These are phyloP conservation scores for Athalia rosae DNA, from an alignment of 2,888 invertebrate genomes.

Conservation along the genomic window DNA sequence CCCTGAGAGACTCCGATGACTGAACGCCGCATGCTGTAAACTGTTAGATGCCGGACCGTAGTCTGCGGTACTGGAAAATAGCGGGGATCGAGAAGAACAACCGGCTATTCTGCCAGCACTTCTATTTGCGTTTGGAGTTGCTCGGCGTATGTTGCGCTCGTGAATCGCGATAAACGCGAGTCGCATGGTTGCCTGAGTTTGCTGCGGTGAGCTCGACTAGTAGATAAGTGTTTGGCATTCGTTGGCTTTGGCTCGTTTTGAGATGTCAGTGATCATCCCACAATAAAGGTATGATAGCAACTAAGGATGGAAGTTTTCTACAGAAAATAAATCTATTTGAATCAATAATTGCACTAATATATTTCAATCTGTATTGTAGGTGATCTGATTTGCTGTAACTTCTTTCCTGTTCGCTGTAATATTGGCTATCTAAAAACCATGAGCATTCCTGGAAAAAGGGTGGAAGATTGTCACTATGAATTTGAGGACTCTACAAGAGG, in stretches of 20 bases:
- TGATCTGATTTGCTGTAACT: background rate
- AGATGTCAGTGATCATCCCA: background rate
- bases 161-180: conserved; percentile 20
- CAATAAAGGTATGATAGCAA: background rate
- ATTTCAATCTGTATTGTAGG: background rate
- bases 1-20: background rate
- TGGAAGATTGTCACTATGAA: conserved; percentile 60
- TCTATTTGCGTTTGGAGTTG: background rate
- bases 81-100: background rate
- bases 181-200: conserved; percentile 3
- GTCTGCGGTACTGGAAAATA: too few species aligned
- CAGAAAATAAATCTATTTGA: too few species aligned
- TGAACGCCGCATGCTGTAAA: background rate
- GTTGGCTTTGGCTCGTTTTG: background rate
- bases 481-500: conserved; percentile 62
- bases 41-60: background rate
- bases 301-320: background rate
- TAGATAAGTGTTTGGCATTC: conserved; percentile 15
- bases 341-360: background rate
- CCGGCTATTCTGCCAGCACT: conserved; percentile 10
- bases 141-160: background rate
- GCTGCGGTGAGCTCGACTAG: background rate
- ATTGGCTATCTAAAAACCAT: conserved; percentile 47
- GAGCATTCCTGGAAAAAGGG: conserved; percentile 58
- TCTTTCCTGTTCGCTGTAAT: background rate